Conservation (phyloP, 2,888 invertebrate genomes). For the Aleiodes alternator region DNA sequence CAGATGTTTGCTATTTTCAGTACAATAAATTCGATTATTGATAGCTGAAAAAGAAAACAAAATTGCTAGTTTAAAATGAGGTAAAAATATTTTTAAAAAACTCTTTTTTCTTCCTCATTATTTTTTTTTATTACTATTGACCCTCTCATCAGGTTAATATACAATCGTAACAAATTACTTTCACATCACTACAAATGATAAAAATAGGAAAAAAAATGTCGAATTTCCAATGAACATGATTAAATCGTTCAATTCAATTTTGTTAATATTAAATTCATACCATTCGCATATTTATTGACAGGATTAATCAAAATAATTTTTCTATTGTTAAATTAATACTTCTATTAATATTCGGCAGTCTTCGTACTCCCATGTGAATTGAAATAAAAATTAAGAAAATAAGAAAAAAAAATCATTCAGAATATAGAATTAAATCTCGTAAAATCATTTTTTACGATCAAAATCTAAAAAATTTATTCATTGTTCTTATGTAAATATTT, state of each 20-base stretch:
- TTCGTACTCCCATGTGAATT: slow-evolving; percentile 53
- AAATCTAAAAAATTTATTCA: slow-evolving; percentile 25
- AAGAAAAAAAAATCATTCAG: no score
- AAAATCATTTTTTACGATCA: slow-evolving; percentile 15
- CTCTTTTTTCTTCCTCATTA: slow-evolving; percentile 25
- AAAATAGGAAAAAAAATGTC: slow-evolving; percentile 9
- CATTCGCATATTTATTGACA: background rate
- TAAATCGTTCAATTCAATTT: background rate
- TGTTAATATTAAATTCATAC: slow-evolving; percentile 10
- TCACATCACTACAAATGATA: slow-evolving; percentile 49
- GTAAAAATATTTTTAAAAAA: no score
- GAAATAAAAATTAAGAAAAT: slow-evolving; percentile 1
- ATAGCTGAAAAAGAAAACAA: no score
- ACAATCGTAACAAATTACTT: slow-evolving; percentile 59
- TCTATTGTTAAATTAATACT: slow-evolving; percentile 53
- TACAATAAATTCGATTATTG: no score
- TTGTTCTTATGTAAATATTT: slow-evolving; percentile 45
- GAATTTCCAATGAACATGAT: background rate
- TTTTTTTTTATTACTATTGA: slow-evolving; percentile 51
- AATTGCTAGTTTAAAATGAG: no score
- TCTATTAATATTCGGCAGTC: slow-evolving; percentile 55
- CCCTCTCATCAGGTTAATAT: slow-evolving; percentile 53
- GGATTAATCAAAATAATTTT: slow-evolving; percentile 17
- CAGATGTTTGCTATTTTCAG: no score
- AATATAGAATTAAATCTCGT: background rate